Base-by-base conservation (phyloP, 2,888 invertebrate species). In the Sinopyrophorus schimmeli region DNA sequence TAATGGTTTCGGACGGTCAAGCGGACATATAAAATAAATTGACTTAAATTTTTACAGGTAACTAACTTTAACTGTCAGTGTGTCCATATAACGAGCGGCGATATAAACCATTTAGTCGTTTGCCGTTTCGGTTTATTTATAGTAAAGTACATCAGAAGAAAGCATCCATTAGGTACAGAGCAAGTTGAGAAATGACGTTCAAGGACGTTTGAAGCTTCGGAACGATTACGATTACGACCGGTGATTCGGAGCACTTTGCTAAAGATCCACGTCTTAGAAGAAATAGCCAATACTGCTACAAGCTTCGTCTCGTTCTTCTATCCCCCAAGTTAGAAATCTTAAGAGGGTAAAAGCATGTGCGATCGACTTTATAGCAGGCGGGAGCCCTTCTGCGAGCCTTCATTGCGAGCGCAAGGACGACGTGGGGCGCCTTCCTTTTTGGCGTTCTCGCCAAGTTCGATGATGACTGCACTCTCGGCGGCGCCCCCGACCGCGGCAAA, bases 191-290 rank as follows among this genome's bases (percentile, higher is more conserved):
- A 60, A 63, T 58, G 60, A 61, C 58, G 51, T 53, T 60, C 63
- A 63, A 64, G 63, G 65, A 61, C 62, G 61, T 44, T 57, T 50
- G 50, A 39, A 55, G 54, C 44, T 44, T 48, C 47, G 47, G 28
- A 57, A 59, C 64, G 64, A 65, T 66, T 65, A 66, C 65, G 65
- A 65, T 68, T 67, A 68, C 64, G 64, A 63, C 61, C 60, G 58
- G 62, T 62, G 61, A 65, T 67, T 63, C 63, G 59, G 59, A 63
- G 62, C 63, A 65, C 64, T 66, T 64, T 64, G 58, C 59, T 56
- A 54, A 58, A 58, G 59, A 58, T 54, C 52, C 51, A 39, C 48
- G 26, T 50, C 14, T 17, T 28, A 11, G 6, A 28, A 24, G 38
- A 51, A 51, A 30, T 16, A 7, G 16, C 11, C 34, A 21, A 12